Percentiles rank a stretch among this genome's conserved stretches.
Evolutionary conservation across 2,113 vertebrate species (phyloP).

Genomic region (Cathartes aura): DNA sequence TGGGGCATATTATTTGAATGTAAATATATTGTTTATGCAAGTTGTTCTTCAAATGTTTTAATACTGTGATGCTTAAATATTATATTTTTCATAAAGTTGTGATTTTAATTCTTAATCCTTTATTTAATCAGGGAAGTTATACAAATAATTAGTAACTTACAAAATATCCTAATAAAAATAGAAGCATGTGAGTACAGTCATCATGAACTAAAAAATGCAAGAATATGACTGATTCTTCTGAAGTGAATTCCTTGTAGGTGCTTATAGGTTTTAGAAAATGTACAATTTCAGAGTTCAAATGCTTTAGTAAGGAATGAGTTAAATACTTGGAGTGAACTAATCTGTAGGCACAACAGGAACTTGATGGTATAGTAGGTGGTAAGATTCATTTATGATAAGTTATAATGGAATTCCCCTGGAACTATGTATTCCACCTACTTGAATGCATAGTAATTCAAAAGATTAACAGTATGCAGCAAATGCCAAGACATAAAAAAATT

Average conservation of each 20-base stretch:
- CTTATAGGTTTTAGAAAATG: neutral
- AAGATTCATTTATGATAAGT: slow-evolving; percentile 9
- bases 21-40: neutral
- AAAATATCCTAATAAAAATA: neutral
- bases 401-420: slow-evolving; percentile 33
- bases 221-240: neutral
- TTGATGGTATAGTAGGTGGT: neutral
- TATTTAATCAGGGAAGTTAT: neutral
- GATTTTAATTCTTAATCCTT: neutral
- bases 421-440: slow-evolving; percentile 7
- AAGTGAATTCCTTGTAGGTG: neutral
- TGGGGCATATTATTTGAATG: neutral
- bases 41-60: neutral
- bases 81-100: neutral
- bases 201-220: neutral
- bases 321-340: neutral
- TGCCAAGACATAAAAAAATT: neutral
- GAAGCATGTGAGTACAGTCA: neutral
- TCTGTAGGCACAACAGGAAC: slow-evolving; percentile 8
- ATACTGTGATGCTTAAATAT: neutral
- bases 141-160: neutral
- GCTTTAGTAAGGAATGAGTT: neutral
- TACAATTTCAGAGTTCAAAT: neutral
- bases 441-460: neutral
- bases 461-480: neutral